Conservation (phyloP, 2,888 invertebrate species). For the Caenorhabditis afra region DNA sequence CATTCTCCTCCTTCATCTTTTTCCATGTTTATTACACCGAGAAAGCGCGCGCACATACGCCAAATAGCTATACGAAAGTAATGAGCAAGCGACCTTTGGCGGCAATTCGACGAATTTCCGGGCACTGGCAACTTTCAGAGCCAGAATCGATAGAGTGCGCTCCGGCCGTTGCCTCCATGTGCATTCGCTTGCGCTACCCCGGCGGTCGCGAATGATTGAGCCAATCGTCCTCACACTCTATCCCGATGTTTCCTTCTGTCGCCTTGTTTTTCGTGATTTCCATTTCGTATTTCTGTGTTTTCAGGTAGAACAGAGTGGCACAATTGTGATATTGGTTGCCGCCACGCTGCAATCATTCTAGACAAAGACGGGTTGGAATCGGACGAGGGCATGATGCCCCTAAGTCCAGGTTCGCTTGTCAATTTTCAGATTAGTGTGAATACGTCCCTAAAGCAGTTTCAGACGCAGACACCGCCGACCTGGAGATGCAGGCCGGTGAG, state of each 20-base stretch:
- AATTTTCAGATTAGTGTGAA: neutral
- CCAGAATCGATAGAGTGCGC: slow-evolving; percentile 6
- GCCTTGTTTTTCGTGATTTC: slow-evolving; percentile 1
- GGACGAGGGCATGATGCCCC: slow-evolving; percentile 44
- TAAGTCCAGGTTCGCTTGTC: slow-evolving; percentile 32
- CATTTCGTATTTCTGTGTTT: slow-evolving; percentile 1
- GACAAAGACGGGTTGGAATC: slow-evolving; percentile 58
- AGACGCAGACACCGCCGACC: slow-evolving; percentile 35
- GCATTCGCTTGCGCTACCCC: neutral
- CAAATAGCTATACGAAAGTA: slow-evolving; percentile 10
- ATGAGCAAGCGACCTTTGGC: slow-evolving; percentile 14
- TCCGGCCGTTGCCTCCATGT: neutral
- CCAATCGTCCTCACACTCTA: slow-evolving; percentile 22
- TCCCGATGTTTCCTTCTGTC: neutral
- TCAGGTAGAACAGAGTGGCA: slow-evolving; percentile 46
- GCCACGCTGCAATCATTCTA: slow-evolving; percentile 55
- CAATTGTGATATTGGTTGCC: slow-evolving; percentile 53
- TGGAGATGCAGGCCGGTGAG: slow-evolving; percentile 49
- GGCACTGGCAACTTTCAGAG: neutral
- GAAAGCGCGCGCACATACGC: slow-evolving; percentile 7
- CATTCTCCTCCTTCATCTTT: neutral
- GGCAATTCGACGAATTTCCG: slow-evolving; percentile 5
- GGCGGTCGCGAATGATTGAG: slow-evolving; percentile 8
- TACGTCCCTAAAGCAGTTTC: slow-evolving; percentile 10
- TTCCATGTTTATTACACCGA: slow-evolving; percentile 1